phyloP scores from a whole-genome alignment of 35 echinoderm and acorn worm species.

The Chiridota heheva region DNA sequence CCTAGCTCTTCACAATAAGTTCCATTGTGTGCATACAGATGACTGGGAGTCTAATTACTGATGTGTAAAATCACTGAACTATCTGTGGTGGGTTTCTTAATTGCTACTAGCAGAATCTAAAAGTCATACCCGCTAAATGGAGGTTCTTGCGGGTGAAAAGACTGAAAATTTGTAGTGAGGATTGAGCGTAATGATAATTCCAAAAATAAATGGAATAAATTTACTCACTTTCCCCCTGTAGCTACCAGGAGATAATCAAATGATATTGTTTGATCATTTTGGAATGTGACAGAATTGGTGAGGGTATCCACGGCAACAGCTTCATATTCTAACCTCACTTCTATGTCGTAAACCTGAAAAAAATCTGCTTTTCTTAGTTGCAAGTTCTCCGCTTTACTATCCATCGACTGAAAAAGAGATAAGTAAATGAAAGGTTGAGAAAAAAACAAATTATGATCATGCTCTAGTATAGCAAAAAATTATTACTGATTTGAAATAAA shows the following conservation, averaged over 20 bases:
- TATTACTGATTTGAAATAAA: no score
- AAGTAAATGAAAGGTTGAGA: not conserved
- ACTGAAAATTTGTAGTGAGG: not conserved
- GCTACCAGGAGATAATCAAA: slow-evolving; percentile 83
- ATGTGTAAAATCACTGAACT: no score
- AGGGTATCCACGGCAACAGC: slow-evolving; percentile 75
- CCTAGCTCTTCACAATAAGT: no score
- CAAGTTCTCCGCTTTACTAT: slow-evolving; percentile 52
- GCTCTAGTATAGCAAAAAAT: no score
- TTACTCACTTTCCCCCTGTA: slow-evolving; percentile 80
- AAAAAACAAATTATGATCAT: no score
- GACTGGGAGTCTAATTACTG: no score
- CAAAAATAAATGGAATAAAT: not conserved
- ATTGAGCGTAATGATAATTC: not conserved
- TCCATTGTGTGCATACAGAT: no score
- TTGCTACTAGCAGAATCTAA: no score
- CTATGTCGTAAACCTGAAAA: slow-evolving; percentile 85
- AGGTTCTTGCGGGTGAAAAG: not conserved
- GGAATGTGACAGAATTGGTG: slow-evolving; percentile 78
- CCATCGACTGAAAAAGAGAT: slow-evolving; percentile 65
- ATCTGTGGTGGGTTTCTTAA: no score
- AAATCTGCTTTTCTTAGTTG: slow-evolving; percentile 84
- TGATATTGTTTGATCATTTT: slow-evolving; percentile 64
- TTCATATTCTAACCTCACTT: slow-evolving; percentile 69
- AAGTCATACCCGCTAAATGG: no score